Evolutionary conservation across 2,888 invertebrate genomes (phyloP).

Genomic region (Clostera curtula): DNA sequence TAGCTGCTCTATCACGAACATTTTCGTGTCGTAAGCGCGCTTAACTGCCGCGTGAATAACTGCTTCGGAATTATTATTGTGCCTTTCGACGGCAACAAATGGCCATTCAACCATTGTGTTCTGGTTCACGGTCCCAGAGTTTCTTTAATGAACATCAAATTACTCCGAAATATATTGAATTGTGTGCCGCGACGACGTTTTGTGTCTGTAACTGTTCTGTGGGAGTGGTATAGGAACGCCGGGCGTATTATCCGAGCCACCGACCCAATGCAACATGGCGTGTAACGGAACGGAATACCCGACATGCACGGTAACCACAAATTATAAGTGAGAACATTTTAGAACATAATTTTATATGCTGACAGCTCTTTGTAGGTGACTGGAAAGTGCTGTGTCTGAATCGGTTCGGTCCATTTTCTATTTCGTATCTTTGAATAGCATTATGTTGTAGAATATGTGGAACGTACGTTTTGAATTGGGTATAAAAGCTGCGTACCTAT

Average conservation of each 20-base stretch:
- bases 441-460: too few relatives aligned
- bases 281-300: conserved; percentile 69
- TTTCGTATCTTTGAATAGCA: too few relatives aligned
- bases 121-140: conserved; percentile 73
- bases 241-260: conserved; percentile 50
- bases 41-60: conserved; percentile 65
- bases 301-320: conserved; percentile 73
- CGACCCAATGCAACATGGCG: conserved; percentile 55
- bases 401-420: too few relatives aligned
- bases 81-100: conserved; percentile 71
- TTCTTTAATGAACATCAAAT: conserved; percentile 75
- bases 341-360: conserved; percentile 57
- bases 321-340: conserved; percentile 74
- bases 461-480: too few relatives aligned
- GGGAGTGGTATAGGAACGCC: conserved; percentile 38
- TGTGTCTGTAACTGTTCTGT: conserved; percentile 62
- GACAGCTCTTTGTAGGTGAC: conserved; percentile 35
- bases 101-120: conserved; percentile 74
- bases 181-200: conserved; percentile 67
- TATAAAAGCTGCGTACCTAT: too few relatives aligned
- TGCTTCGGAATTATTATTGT: conserved; percentile 62
- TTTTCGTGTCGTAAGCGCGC: conserved; percentile 61
- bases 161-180: conserved; percentile 73
- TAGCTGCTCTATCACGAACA: conserved; percentile 41
- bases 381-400: conserved; percentile 5